Conservation (phyloP, 2,888 invertebrate species). For the Xestoiulus laeticollis region DNA sequence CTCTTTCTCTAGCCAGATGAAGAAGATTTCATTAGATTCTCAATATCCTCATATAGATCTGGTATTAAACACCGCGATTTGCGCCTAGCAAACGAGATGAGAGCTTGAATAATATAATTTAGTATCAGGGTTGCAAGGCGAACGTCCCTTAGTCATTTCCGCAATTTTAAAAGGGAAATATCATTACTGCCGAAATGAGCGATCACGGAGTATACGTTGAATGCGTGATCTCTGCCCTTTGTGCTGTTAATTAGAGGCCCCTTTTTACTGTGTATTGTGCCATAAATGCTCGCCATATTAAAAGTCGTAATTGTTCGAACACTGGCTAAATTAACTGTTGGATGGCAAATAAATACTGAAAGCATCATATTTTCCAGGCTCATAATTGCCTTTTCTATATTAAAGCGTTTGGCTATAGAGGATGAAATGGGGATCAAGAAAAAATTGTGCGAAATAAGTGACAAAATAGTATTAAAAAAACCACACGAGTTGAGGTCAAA, state of each 20-base stretch:
- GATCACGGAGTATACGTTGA: background rate
- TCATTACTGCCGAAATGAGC: conserved; percentile 20
- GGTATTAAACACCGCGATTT: background rate
- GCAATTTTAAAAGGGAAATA: conserved; percentile 34
- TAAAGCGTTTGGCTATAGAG: background rate
- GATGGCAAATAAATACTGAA: conserved; percentile 34
- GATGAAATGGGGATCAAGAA: background rate
- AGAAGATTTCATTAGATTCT: background rate
- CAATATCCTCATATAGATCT: background rate
- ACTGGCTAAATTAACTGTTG: conserved; percentile 24
- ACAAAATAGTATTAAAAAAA: too few species aligned
- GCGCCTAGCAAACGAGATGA: background rate
- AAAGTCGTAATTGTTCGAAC: conserved; percentile 34
- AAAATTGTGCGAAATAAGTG: background rate
- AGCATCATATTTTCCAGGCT: conserved; percentile 4
- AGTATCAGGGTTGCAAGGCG: background rate
- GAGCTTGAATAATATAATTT: background rate
- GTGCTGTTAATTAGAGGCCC: conserved; percentile 20
- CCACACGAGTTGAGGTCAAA: too few species aligned
- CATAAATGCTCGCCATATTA: conserved; percentile 24
- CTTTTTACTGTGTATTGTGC: conserved; percentile 17
- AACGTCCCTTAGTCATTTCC: conserved; percentile 21
- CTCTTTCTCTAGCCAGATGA: background rate
- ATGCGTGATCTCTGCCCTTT: conserved; percentile 32
- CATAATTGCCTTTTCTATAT: conserved; percentile 35